phyloP scores from a whole-genome alignment of 2,113 vertebrate species.

The Oncorhynchus mykiss region DNA sequence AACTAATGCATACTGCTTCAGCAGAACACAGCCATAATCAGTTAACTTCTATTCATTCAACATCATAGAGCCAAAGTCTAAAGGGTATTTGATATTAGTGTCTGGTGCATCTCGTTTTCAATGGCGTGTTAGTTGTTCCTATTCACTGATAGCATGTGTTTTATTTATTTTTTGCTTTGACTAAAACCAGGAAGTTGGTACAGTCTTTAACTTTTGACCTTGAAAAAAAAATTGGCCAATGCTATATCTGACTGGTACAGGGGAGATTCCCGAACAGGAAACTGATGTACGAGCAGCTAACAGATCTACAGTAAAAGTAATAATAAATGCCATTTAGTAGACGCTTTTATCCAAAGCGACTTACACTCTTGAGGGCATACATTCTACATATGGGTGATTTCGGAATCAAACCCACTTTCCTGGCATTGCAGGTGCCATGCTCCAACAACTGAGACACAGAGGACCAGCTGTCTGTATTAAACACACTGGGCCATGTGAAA shows the following conservation, averaged over 20 bases:
- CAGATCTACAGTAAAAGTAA: no score
- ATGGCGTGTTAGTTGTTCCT: background rate
- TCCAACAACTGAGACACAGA: no score
- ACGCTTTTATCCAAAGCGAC: no score
- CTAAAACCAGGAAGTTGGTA: conserved; percentile 51
- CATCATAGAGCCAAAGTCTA: background rate
- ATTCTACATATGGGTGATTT: no score
- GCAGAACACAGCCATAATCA: background rate
- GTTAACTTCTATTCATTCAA: background rate
- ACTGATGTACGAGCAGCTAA: conserved; percentile 22
- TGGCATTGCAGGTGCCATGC: no score
- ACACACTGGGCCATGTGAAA: no score
- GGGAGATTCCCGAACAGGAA: conserved; percentile 57
- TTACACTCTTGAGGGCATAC: no score
- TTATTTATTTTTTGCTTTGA: conserved; percentile 7
- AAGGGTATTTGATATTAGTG: background rate
- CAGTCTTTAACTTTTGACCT: conserved; percentile 59
- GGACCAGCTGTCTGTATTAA: no score
- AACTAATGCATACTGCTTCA: background rate
- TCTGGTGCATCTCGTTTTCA: background rate
- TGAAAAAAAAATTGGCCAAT: conserved; percentile 40
- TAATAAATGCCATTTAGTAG: no score
- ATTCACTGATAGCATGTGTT: background rate
- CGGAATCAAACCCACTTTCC: no score
- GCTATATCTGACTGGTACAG: conserved; percentile 48